Evolutionary conservation across 2,888 invertebrate genomes (phyloP).

Genomic region (Hypselothyrea guttata): DNA sequence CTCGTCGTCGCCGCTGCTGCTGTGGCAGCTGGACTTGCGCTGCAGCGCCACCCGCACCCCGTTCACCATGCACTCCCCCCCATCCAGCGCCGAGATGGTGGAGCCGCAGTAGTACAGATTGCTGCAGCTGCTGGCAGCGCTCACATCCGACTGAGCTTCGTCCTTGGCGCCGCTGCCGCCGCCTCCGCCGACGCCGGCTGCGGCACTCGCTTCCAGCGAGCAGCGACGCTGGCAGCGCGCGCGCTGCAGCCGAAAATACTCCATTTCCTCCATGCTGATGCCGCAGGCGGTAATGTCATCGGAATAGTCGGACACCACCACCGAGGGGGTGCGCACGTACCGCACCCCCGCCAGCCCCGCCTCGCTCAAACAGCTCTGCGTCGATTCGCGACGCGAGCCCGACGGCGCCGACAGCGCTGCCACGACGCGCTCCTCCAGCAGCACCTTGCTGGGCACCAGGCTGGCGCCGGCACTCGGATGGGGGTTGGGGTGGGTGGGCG

Average conservation of each 20-base stretch:
- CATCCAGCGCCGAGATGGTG: slow-evolving; percentile 84
- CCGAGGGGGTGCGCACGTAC: slow-evolving; percentile 91
- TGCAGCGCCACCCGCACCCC: slow-evolving; percentile 85
- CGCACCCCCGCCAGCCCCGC: slow-evolving; percentile 83
- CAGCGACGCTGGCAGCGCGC: slow-evolving; percentile 79
- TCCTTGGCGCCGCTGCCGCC: slow-evolving; percentile 49
- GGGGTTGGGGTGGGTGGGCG: slow-evolving; percentile 48
- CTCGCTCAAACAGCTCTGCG: slow-evolving; percentile 82
- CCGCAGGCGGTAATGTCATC: slow-evolving; percentile 86
- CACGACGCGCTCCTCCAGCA: slow-evolving; percentile 84
- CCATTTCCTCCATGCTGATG: slow-evolving; percentile 85
- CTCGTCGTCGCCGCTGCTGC: slow-evolving; percentile 78
- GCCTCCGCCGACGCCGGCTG: slow-evolving; percentile 26
- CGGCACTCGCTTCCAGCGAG: slow-evolving; percentile 77
- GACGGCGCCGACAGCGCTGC: slow-evolving; percentile 83
- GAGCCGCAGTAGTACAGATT: slow-evolving; percentile 85
- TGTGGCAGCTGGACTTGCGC: slow-evolving; percentile 84
- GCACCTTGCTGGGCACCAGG: slow-evolving; percentile 82
- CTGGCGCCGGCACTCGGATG: slow-evolving; percentile 1
- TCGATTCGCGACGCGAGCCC: slow-evolving; percentile 82
- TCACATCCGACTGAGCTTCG: slow-evolving; percentile 83
- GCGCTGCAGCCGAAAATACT: slow-evolving; percentile 84
- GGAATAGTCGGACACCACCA: slow-evolving; percentile 93
- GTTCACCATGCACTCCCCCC: slow-evolving; percentile 82
- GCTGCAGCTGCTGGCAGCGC: slow-evolving; percentile 85